Evolutionary conservation across 1,140 invertebrate species (phyloP), one percentile per base, ranked within the genome.

Genomic region (Helicoverpa armigera): DNA sequence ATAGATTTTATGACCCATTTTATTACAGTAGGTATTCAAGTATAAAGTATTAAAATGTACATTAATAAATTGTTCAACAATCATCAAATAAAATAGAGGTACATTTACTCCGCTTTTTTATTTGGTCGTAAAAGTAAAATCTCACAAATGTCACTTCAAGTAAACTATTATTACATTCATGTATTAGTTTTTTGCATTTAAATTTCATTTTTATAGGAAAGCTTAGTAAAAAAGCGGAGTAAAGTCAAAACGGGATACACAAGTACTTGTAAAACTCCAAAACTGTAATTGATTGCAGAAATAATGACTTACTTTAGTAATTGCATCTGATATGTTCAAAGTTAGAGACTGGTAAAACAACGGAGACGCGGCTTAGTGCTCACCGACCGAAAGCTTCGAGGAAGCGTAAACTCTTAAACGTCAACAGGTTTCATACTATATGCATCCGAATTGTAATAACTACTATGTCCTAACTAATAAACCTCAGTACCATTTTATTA

Each of bases 401-500:
- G 50, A 48, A 70, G 65, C 65, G 63, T 29, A 79, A 69, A 69
- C 76, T 78, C 51, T 58, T 23, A 14, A 60, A 14, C 31, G 60
- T 16, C 53, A 79, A 58, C 75, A 78, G n/a, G 69, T 67, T 67
- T 9, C 48, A 18, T 29, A 58, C 58, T 77, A 65, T 63, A 56
- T 48, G 10, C 18, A 16, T 70, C 35, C 65, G 60, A 77, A 63
- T 53, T 53, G 51, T 69, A 58, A 69, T 43, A 58, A 35, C 50
- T 58, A 48, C 54, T 79, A 79, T 9, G 53, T 56, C 63, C 61
- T 70, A 79, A 70, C 35, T 23, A 58, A 76, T 77, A 82, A 70
- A 82, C 70, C 60, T 86, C 82, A 86, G 80, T 86, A 80, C 78
- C 31, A 43, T 81, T 81, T 80, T 50, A 76, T 82, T 74, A 67